A percentile compares a stretch with the other conserved stretches of the same genome.
Conservation (phyloP, 2,113 vertebrate species). For the Acrocephalus kingi region DNA sequence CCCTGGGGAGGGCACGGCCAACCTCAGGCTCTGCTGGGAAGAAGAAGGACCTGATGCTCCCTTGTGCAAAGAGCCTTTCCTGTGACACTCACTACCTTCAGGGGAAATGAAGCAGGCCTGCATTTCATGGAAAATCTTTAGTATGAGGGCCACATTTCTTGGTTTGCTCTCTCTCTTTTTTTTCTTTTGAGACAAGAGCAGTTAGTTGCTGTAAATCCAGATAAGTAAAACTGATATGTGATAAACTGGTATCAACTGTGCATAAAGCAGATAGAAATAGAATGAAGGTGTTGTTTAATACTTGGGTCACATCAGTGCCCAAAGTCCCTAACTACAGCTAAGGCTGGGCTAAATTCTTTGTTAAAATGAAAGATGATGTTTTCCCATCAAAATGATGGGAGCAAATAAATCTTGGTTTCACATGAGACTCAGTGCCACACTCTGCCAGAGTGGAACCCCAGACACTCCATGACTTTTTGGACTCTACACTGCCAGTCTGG, state of each 20-base stretch:
- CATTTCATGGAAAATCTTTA: background rate
- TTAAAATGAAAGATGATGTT: background rate
- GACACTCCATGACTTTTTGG: background rate
- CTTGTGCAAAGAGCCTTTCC: background rate
- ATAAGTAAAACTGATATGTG: background rate
- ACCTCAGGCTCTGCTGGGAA: background rate
- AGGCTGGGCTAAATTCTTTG: background rate
- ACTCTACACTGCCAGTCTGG: background rate
- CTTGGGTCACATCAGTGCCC: background rate
- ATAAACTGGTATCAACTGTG: background rate
- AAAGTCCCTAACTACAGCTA: background rate
- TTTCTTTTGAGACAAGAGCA: background rate
- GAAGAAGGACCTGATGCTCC: background rate
- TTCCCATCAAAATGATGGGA: background rate
- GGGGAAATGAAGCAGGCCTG: background rate
- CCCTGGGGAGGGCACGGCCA: background rate
- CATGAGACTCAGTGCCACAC: accelerated
- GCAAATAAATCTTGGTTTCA: background rate
- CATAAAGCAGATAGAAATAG: background rate
- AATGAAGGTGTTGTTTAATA: background rate
- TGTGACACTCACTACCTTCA: background rate
- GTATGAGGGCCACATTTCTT: background rate
- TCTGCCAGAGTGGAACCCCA: background rate
- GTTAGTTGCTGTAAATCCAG: background rate
- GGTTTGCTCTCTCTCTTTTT: background rate